Conservation (phyloP, 2,888 invertebrate species). For the Cephus sareptanus region DNA sequence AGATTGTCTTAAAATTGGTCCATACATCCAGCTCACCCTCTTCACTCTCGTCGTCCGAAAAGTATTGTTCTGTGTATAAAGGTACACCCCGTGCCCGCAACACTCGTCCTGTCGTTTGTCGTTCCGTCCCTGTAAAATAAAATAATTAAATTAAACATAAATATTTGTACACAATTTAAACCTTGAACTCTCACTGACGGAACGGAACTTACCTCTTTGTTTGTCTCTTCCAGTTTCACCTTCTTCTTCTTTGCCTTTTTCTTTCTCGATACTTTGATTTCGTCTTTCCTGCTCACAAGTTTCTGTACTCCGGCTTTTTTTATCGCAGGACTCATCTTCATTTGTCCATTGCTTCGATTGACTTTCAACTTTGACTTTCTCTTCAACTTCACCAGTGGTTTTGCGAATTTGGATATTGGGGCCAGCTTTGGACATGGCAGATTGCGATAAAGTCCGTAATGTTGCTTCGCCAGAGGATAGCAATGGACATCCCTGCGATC, state of each 20-base stretch:
- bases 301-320: constrained; percentile 7
- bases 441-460: constrained; percentile 49
- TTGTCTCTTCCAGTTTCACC: constrained; percentile 25
- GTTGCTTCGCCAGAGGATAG: constrained; percentile 44
- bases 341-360: constrained; percentile 9
- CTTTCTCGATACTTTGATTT: neutral
- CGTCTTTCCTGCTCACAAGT: constrained; percentile 14
- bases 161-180: neutral
- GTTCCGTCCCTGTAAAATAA: constrained; percentile 30
- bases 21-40: constrained; percentile 56
- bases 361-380: neutral
- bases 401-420: constrained; percentile 25
- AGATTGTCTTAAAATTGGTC: constrained; percentile 52
- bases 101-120: constrained; percentile 47
- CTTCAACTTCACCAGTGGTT: constrained; percentile 9
- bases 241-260: constrained; percentile 16
- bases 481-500: constrained; percentile 55
- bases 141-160: neutral
- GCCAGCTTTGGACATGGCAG: constrained; percentile 50
- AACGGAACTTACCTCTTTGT: neutral
- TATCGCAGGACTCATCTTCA: constrained; percentile 15
- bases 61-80: constrained; percentile 59
- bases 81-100: constrained; percentile 58
- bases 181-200: neutral
- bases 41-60: constrained; percentile 54